phyloP scores from a whole-genome alignment of 2,888 invertebrate species.

The Papilio demoleus region DNA sequence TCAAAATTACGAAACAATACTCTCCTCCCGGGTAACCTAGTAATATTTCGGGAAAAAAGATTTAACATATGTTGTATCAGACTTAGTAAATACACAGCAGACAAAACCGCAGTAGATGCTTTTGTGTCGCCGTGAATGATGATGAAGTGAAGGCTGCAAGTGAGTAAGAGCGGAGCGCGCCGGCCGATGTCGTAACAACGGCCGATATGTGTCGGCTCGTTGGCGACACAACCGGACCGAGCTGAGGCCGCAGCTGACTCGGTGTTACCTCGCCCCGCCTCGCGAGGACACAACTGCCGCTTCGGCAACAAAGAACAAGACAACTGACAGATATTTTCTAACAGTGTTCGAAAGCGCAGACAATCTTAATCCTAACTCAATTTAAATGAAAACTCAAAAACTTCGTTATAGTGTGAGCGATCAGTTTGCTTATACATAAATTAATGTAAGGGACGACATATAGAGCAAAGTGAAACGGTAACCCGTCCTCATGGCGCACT shows the following conservation, averaged over 20 bases:
- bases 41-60: too few relatives aligned
- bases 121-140: too few relatives aligned
- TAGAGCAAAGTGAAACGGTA: too few relatives aligned
- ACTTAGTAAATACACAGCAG: too few relatives aligned
- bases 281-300: neutral
- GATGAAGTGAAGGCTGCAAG: neutral
- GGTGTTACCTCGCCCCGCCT: neutral
- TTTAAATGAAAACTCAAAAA: neutral
- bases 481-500: too few relatives aligned
- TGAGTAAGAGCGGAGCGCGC: neutral
- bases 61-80: too few relatives aligned
- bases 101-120: too few relatives aligned
- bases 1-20: too few relatives aligned
- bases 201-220: slow-evolving; percentile 9
- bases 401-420: neutral
- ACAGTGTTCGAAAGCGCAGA: neutral
- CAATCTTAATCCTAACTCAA: neutral
- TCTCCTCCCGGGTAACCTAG: too few relatives aligned
- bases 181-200: slow-evolving; percentile 4
- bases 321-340: neutral
- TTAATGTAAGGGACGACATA: too few relatives aligned
- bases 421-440: too few relatives aligned
- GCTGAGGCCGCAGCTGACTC: slow-evolving; percentile 7
- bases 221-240: slow-evolving; percentile 4
- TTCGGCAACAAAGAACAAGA: neutral